A percentile compares a stretch with the other conserved stretches of the same genome.
Conservation (phyloP, 1,140 invertebrate species). For the Drosophila kurseongensis region DNA sequence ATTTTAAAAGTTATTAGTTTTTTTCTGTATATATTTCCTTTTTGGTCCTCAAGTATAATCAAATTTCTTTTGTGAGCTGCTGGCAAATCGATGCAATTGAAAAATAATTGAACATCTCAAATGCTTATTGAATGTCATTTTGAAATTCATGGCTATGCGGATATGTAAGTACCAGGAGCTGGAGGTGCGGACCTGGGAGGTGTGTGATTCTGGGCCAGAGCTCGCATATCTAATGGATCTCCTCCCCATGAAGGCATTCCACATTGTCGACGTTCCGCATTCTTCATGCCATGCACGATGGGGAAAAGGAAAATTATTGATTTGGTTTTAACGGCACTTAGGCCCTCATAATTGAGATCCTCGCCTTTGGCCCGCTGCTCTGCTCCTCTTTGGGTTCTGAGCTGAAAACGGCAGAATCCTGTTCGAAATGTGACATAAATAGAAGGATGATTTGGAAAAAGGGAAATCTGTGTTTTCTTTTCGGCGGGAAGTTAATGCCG, state of each 20-base stretch:
- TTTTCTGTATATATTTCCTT: background rate
- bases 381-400: background rate
- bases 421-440: conserved; percentile 53
- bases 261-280: conserved; percentile 51
- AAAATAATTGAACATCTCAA: conserved; percentile 63
- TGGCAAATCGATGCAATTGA: conserved; percentile 59
- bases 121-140: conserved; percentile 59
- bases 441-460: conserved; percentile 49
- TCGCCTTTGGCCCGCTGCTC: conserved; percentile 4
- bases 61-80: conserved; percentile 29
- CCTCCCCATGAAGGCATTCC: conserved; percentile 11
- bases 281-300: conserved; percentile 41
- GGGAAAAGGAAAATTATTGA: conserved; percentile 49
- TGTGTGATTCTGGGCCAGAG: background rate
- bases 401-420: conserved; percentile 11
- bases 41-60: conserved; percentile 26
- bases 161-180: background rate
- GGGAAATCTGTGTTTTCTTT: conserved; percentile 35
- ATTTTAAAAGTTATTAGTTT: background rate
- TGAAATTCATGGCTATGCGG: conserved; percentile 34
- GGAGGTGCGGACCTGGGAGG: too few relatives aligned
- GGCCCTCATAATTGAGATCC: conserved; percentile 48
- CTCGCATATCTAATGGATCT: conserved; percentile 40
- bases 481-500: conserved; percentile 14
- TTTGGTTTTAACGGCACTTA: conserved; percentile 60